Evolutionary conservation across 2,113 vertebrate genomes (phyloP).

Genomic region (Forbesichthys papilliferus): DNA sequence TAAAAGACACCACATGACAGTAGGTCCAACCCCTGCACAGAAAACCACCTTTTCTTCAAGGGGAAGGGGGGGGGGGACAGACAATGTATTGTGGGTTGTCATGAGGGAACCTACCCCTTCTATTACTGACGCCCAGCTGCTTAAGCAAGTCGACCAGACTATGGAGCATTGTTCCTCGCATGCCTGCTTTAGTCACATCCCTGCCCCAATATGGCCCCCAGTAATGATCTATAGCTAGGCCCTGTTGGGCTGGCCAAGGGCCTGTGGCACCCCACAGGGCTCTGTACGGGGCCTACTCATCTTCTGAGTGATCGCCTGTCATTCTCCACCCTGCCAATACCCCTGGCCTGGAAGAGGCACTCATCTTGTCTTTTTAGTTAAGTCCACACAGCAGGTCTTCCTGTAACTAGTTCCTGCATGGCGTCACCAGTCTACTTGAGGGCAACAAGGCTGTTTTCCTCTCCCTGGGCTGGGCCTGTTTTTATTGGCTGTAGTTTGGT

Average conservation of each 20-base stretch:
- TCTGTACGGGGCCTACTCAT: conserved; percentile 67
- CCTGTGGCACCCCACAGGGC: conserved; percentile 69
- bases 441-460: conserved; percentile 23
- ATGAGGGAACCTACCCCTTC: conserved; percentile 71
- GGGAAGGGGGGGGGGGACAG: conserved; percentile 58
- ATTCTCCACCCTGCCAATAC: conserved; percentile 60
- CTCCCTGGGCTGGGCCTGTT: conserved; percentile 1
- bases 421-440: conserved; percentile 39
- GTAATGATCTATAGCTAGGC: conserved; percentile 73
- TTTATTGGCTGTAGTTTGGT: conserved; percentile 58
- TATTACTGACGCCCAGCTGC: conserved; percentile 80
- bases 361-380: conserved; percentile 61
- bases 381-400: conserved; percentile 55
- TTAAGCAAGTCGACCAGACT: conserved; percentile 78
- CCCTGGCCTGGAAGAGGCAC: conserved; percentile 66
- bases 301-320: conserved; percentile 71
- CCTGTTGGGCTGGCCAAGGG: conserved; percentile 53
- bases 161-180: conserved; percentile 75
- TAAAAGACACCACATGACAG: conserved; percentile 76
- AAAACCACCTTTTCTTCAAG: conserved; percentile 73
- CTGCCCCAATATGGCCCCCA: conserved; percentile 69
- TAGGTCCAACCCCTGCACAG: conserved; percentile 57
- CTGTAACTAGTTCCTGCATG: conserved; percentile 28
- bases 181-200: conserved; percentile 78
- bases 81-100: conserved; percentile 77